Evolutionary conservation across 2,888 invertebrate genomes (phyloP).

Genomic region (Neocrepidodera transversa): DNA sequence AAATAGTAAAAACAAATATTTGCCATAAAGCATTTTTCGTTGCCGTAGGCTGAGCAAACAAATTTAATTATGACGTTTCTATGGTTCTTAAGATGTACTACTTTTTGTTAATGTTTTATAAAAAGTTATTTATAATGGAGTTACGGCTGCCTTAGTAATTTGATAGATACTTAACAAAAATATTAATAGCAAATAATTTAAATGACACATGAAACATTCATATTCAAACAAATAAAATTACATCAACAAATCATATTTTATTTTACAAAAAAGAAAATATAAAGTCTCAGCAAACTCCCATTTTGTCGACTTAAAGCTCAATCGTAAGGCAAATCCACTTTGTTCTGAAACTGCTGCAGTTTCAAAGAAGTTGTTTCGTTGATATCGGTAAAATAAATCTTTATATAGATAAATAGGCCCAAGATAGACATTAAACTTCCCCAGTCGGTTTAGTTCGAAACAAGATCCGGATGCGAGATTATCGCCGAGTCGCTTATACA

Average conservation of each 20-base stretch:
- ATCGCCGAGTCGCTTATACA: background rate
- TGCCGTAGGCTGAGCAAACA: conserved; percentile 7
- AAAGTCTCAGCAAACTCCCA: background rate
- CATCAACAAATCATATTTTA: no score
- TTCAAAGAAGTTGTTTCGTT: background rate
- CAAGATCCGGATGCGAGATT: conserved; percentile 6
- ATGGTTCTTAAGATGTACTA: no score
- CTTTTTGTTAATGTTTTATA: no score
- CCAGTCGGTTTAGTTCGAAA: conserved; percentile 6
- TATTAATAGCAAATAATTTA: no score
- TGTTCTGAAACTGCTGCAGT: background rate
- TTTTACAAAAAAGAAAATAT: background rate
- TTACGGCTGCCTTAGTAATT: no score
- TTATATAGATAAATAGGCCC: background rate
- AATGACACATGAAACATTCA: no score
- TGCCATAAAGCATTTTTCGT: conserved; percentile 12
- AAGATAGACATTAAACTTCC: conserved; percentile 4
- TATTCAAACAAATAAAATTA: no score
- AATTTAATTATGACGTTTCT: conserved; percentile 11
- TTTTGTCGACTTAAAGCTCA: background rate
- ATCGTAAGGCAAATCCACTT: background rate
- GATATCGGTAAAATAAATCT: conserved; percentile 1
- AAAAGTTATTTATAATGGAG: no score
- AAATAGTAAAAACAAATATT: conserved; percentile 22
- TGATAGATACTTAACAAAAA: no score